phyloP scores from a whole-genome alignment of 2,888 invertebrate genomes.

The Lithodes maja region DNA sequence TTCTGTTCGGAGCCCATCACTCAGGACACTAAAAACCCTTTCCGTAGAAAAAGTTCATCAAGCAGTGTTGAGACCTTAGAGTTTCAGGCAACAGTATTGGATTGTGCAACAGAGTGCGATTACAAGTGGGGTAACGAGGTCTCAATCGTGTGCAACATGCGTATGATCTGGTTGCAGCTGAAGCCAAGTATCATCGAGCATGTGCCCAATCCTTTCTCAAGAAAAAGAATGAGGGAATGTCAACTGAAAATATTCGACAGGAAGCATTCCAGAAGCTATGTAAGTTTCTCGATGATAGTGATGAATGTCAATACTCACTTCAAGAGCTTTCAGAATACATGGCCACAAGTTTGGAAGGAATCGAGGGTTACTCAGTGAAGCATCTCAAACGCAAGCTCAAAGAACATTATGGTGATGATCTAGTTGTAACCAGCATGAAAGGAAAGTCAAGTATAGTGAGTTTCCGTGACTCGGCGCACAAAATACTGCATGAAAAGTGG shows the following conservation, averaged over 20 bases:
- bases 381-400: constrained; percentile 3
- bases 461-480: constrained; percentile 12
- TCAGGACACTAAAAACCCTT: neutral
- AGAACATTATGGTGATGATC: constrained; percentile 9
- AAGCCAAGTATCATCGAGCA: neutral
- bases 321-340: constrained; percentile 1
- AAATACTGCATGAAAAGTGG: constrained; percentile 18
- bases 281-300: neutral
- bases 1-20: neutral
- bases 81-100: neutral
- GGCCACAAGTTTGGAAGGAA: neutral
- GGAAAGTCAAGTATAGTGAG: neutral
- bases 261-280: constrained; percentile 13
- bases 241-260: neutral
- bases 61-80: constrained; percentile 5
- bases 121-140: neutral
- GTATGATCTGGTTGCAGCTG: constrained; percentile 20
- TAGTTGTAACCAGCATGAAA: neutral
- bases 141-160: neutral
- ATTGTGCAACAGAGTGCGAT: neutral
- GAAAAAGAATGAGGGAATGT: neutral
- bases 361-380: neutral
- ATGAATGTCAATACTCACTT: constrained; percentile 16
- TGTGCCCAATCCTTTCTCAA: neutral
- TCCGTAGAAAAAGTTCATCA: neutral